Evolutionary conservation across 2,888 invertebrate species (phyloP), one percentile per base, ranked within the genome.

Genomic region (Pediacus dermestoides): DNA sequence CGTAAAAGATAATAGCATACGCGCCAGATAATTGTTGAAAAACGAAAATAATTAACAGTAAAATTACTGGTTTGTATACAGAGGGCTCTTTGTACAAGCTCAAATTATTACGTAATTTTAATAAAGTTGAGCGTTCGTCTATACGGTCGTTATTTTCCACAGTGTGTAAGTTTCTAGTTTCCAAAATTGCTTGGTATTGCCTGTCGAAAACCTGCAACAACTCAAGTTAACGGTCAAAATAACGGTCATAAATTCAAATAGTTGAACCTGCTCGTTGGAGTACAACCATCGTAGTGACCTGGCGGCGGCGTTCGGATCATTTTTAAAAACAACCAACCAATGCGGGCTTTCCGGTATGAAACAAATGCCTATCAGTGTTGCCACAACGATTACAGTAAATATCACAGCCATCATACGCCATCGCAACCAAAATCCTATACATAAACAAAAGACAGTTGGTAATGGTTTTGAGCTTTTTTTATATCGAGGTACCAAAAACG

Each of bases 1-100:
- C 75, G 50, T 78, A 78, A 55, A 78, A 77, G 35, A 78, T 74
- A 1, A 78, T 69, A 1, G 74, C 74, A 53, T 78, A 79, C 1
- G 70, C 70, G 3, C 77, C 77, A 1, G 76, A 73, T 1, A 75
- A 50, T 59, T 79, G 79, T 61, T 79, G 79, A 13, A 77, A 64
- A 3, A 74, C 21, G 47, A 78, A 73, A 13, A 77, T 46, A 2
- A 68, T 22, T 1, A 71, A 41, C 1, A 78, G 61, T 11, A 78
- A 66, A 1, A 69, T 26, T 1, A 74, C 52, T 1, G 79, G 79
- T 46, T 75, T 75, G 52, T 73, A 73, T 1, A 73, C 69, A n/a
- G 53, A 57, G 1, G 74, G 69, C 12, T 64, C 50, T n/a, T 44
- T 52, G 41, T 62, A 65, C 1, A 55, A 15, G 6, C 35, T 42